Base-by-base conservation (phyloP, 2,888 invertebrate genomes). In the Cistogaster globosa region DNA sequence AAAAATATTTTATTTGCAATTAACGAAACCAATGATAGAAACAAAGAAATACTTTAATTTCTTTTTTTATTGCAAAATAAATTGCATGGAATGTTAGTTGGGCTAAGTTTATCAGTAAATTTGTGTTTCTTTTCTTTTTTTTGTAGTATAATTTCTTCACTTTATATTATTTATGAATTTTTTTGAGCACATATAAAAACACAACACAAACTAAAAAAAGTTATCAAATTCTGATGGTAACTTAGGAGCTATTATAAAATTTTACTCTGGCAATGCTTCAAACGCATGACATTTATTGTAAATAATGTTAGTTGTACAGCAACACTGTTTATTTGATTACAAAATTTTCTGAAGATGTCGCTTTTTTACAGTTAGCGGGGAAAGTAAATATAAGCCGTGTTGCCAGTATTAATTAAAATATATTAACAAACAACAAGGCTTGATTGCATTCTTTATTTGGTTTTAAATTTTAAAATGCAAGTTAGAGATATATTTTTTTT, bases 41-140 rank as follows among this genome's bases (percentile, higher is more conserved):
- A 42, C 51, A 14, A 20, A 53, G 11, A 36, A 68, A n/a, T 18
- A 53, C 1, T 14, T 0, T 16, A 69, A 55, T 11, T 55, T 48
- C 63, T 32, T 42, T 3, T 36, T 55, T 32, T 55, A 11, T 26
- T 38, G 7, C 26, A 3, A 63, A 71, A n/a, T n/a, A 20, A 36
- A 32, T 67, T 42, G 22, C 22, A 6, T 67, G 67, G 74, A 74
- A 80, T 80, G 72, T 79, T 42, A 65, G 22, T 26, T 53, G 48
- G 58, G 12, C 26, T 71, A 14, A 36, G 38, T 22, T 9, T 22
- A 26, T 22, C 14, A 36, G 14, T 12, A 16, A 12, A 42, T 75
- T 65, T 32, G 8, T 20, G 16, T 26, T 67, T n/a, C n/a, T n/a
- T n/a, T n/a, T n/a, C n/a, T n/a, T n/a, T n/a, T n/a, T 36, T 26